phyloP scores from a whole-genome alignment of 2,797 vertebrate species.

The Glossophaga mutica region DNA sequence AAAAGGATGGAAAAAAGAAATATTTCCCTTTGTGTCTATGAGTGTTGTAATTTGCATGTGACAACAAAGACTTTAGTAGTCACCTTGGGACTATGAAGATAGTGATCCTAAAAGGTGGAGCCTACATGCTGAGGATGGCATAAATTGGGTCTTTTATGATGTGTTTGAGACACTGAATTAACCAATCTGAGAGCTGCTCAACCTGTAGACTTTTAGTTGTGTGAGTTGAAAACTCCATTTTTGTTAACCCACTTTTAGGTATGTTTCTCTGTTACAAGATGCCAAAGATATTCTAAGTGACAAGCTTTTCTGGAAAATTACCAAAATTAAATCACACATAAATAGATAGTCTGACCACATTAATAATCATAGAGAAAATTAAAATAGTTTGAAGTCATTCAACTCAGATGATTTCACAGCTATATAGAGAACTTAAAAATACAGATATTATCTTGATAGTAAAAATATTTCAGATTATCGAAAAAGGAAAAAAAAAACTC shows the following conservation, averaged over 20 bases:
- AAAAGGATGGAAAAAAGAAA: neutral
- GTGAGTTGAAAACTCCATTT: neutral
- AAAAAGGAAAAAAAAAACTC: neutral
- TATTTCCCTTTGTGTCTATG: neutral
- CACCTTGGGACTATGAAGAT: neutral
- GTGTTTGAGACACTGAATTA: neutral
- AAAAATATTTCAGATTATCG: slow-evolving; percentile 27
- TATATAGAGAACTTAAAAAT: too few relatives aligned
- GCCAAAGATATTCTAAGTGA: neutral
- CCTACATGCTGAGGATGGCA: neutral
- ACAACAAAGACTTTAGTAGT: neutral
- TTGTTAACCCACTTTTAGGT: neutral
- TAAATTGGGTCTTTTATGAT: neutral
- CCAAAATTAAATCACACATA: neutral
- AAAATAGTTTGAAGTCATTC: slow-evolving; percentile 25
- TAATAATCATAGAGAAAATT: neutral
- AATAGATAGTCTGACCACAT: neutral
- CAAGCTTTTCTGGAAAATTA: neutral
- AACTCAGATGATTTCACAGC: too few relatives aligned
- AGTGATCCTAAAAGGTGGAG: neutral
- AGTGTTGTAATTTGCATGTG: neutral
- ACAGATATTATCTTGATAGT: neutral
- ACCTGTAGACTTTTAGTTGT: neutral
- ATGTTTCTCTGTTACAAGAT: neutral
- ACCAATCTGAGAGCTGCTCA: neutral